Evolutionary conservation across 2,797 vertebrate genomes (phyloP).

Genomic region (Smutsia temminckii): DNA sequence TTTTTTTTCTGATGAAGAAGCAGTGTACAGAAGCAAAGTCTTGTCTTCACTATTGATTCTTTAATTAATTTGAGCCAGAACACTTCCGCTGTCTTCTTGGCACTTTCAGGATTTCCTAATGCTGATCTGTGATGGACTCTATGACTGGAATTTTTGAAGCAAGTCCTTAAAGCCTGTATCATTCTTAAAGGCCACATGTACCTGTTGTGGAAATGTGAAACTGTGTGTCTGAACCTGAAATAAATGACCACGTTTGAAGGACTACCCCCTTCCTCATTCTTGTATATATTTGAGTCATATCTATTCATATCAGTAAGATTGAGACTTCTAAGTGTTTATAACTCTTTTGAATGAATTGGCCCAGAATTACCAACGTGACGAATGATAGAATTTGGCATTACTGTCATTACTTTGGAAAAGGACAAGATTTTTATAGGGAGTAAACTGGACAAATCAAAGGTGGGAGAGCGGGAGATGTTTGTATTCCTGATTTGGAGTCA

Average conservation of each 20-base stretch:
- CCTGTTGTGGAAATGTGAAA: conserved; percentile 84
- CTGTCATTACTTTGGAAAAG: not conserved
- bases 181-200: conserved; percentile 75
- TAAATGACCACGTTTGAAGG: conserved; percentile 84
- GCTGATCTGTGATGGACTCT: conserved; percentile 78
- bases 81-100: conserved; percentile 73
- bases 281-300: conserved; percentile 54
- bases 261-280: conserved; percentile 71
- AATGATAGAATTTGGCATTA: not conserved
- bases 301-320: not conserved
- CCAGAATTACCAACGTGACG: not conserved
- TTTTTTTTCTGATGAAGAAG: conserved; percentile 74
- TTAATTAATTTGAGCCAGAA: conserved; percentile 72
- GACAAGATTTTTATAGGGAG: not conserved
- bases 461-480: not conserved
- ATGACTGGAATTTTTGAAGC: conserved; percentile 69
- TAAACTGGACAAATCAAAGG: not conserved
- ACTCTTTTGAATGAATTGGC: not conserved
- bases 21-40: conserved; percentile 54
- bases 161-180: conserved; percentile 73
- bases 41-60: conserved; percentile 76
- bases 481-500: not conserved
- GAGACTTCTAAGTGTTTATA: not conserved
- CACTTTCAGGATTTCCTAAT: conserved; percentile 76
- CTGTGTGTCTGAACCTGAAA: conserved; percentile 85